Base-by-base conservation (phyloP, 2,113 vertebrate species). In the Bubo bubo region DNA sequence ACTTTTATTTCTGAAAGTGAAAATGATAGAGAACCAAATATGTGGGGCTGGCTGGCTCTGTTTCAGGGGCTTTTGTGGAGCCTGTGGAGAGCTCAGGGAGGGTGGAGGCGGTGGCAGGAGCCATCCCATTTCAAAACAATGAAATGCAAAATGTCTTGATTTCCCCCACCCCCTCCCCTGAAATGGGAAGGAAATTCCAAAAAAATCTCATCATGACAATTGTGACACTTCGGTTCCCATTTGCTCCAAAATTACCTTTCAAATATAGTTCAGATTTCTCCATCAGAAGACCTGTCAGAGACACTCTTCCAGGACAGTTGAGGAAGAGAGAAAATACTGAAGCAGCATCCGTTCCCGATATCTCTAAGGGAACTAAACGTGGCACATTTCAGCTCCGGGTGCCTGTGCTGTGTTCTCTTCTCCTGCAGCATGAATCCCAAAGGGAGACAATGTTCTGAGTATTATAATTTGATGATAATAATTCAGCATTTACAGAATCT, bases 401-500 rank as follows among this genome's bases (percentile, higher is more conserved):
- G 79, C 90, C 74, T 95, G 58, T 41, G 53, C 95, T 79, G 37
- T 56, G 58, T 92, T 88, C 79, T 70, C 62, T 96, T 22, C 87
- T 93, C n/a, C 82, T 71, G 95, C 95, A 93, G 90, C 79, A 45
- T 49, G 67, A 96, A 88, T 97, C 93, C 96, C 96, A 91, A 71
- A 89, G 95, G 97, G 94, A 95, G 92, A 41, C 75, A 86, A 58
- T 95, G 97, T 96, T 95, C 96, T 97, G 90, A 97, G 86, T 95
- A 3, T 95, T 95, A 59, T 97, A 97, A 97, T 97, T 97, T 95
- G 95, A 97, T 95, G 93, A 87, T 97, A 96, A 96, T 96, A 95
- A 95, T 91, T 95, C 96, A 77, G 96, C 97, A 96, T 95, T 95
- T 96, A 96, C 79, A 91, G 95, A 93, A 88, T 95, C 96, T 96